Conservation (phyloP, 2,888 invertebrate genomes). For the Tachina grossa region DNA sequence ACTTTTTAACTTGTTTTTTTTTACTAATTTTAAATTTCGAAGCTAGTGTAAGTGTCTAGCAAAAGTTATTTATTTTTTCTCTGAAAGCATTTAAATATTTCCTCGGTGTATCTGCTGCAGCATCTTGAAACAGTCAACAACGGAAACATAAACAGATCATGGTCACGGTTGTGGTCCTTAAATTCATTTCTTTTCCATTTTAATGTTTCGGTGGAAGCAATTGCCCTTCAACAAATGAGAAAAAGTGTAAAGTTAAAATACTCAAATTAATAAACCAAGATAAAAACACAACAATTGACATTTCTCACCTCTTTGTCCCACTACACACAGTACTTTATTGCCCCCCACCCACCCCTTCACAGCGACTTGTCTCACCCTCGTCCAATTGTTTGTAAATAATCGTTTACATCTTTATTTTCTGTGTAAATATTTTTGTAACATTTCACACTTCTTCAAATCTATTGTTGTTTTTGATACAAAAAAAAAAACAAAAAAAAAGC, state of each 20-base stretch:
- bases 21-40: not conserved
- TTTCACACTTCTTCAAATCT: conserved; percentile 73
- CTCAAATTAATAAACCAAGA: conserved; percentile 64
- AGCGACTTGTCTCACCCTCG: conserved; percentile 13
- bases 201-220: conserved; percentile 13
- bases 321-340: not conserved
- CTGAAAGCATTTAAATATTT: conserved; percentile 4
- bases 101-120: not conserved
- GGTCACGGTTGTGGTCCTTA: conserved; percentile 57
- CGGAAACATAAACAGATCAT: conserved; percentile 62
- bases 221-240: not conserved
- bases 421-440: conserved; percentile 79
- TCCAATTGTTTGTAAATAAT: conserved; percentile 56
- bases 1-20: not conserved
- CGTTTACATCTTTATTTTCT: conserved; percentile 76
- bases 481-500: not conserved
- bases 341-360: not conserved
- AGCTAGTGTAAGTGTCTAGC: conserved; percentile 3
- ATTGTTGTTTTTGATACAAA: conserved; percentile 56
- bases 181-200: conserved; percentile 30
- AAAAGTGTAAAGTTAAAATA: conserved; percentile 31
- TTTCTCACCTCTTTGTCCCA: conserved; percentile 44
- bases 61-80: not conserved
- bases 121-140: conserved; percentile 6
- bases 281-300: conserved; percentile 62